These are phyloP conservation scores for Anastatus disparis DNA, from an alignment of 1,140 invertebrate species.

Conservation along the genomic window DNA sequence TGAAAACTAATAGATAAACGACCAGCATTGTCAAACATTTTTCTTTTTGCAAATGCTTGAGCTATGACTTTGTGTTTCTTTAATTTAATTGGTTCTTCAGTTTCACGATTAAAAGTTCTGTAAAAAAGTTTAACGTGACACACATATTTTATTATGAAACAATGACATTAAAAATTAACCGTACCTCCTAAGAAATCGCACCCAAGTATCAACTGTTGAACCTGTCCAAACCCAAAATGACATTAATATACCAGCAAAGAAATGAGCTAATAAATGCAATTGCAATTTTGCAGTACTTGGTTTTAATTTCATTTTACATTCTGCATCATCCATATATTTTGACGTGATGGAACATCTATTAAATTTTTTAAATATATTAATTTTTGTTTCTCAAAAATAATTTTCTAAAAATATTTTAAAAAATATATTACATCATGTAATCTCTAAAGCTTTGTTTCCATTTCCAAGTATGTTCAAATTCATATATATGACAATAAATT, in stretches of 20 bases:
- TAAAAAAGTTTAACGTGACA: constrained; percentile 70
- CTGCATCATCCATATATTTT: constrained; percentile 61
- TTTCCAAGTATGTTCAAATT: constrained; percentile 76
- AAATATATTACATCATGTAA: constrained; percentile 81
- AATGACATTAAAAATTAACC: constrained; percentile 41
- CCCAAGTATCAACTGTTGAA: constrained; percentile 85
- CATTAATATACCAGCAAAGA: constrained; percentile 87
- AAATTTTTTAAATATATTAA: constrained; percentile 50
- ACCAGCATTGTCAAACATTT: constrained; percentile 83
- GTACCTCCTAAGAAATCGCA: constrained; percentile 83
- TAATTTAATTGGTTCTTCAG: constrained; percentile 77
- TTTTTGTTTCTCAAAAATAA: constrained; percentile 25
- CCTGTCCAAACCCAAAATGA: constrained; percentile 92
- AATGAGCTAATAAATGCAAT: constrained; percentile 83
- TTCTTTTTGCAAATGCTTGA: constrained; percentile 88
- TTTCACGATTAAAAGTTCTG: constrained; percentile 78
- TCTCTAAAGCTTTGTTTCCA: constrained; percentile 81
- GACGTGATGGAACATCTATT: constrained; percentile 72
- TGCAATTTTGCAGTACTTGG: constrained; percentile 86
- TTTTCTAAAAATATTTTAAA: constrained; percentile 12
- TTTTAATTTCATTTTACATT: constrained; percentile 74
- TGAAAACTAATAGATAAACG: constrained; percentile 87
- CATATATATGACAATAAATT: constrained; percentile 83
- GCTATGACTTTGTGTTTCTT: constrained; percentile 93
- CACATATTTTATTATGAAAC: too few species aligned